Evolutionary conservation across 2,888 invertebrate species (phyloP).

Genomic region (Volucella zonaria): DNA sequence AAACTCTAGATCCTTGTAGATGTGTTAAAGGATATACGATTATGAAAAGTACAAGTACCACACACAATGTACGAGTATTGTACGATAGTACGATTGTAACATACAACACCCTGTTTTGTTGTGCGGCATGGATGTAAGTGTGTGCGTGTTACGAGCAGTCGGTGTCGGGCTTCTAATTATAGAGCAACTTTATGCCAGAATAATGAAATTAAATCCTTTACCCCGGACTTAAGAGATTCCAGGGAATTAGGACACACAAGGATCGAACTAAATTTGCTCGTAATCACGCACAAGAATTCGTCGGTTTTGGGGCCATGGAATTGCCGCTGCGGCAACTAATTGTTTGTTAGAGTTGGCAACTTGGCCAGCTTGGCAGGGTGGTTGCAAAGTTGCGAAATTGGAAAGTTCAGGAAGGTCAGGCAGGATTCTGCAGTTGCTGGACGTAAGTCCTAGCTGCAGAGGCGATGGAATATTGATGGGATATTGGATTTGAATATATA

Average conservation of each 20-base stretch:
- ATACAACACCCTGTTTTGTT: too few relatives aligned
- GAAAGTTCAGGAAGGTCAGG: slow-evolving; percentile 57
- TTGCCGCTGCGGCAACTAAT: slow-evolving; percentile 24
- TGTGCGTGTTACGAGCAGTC: neutral
- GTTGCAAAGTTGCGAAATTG: neutral
- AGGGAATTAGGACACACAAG: slow-evolving; percentile 65
- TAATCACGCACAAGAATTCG: slow-evolving; percentile 66
- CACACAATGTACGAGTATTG: neutral
- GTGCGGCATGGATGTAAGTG: neutral
- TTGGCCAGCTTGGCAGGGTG: neutral
- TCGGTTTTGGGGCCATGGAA: slow-evolving; percentile 42
- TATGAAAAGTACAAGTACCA: neutral
- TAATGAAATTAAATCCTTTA: slow-evolving; percentile 69
- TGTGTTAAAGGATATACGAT: slow-evolving; percentile 12
- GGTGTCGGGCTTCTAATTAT: slow-evolving; percentile 55
- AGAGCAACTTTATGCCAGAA: slow-evolving; percentile 58
- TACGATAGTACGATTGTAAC: neutral
- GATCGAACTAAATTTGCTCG: slow-evolving; percentile 63
- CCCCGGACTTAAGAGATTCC: slow-evolving; percentile 46
- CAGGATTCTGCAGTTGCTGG: neutral
- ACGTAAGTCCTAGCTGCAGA: neutral
- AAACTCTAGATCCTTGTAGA: neutral
- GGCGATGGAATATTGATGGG: slow-evolving; percentile 61
- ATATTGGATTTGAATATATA: slow-evolving; percentile 57
- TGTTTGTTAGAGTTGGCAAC: neutral